Evolutionary conservation across 2,113 vertebrate genomes (phyloP), one percentile per base, ranked within the genome.

Genomic region (Lamprotornis superbus): DNA sequence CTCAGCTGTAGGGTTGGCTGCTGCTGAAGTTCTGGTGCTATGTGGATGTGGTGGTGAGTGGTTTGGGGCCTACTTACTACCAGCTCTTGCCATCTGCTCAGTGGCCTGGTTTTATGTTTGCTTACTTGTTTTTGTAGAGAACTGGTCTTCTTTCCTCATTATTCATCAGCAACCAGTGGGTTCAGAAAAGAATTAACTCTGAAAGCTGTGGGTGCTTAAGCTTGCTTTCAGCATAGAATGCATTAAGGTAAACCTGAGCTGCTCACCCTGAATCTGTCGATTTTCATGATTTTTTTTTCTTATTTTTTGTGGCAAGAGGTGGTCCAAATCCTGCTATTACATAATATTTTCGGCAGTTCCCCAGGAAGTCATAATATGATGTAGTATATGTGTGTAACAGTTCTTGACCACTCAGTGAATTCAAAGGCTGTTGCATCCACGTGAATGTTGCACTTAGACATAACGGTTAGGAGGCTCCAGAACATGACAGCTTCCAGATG

Each of bases 401-500:
- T 89, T 94, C 67, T 86, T 92, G 95, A 95, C 82, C 47, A 10
- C 74, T 88, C 76, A 83, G 89, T 50, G 87, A 23, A 67, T 92
- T 79, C 75, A 89, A 87, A 93, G 89, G 79, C 76, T 86, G 40
- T 78, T 80, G 55, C 59, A 76, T 92, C 83, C 59, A 79, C 69
- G n/a, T 90, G 94, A 87, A 90, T 96, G 67, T 97, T 97, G 97
- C 94, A 90, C 80, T 96, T 94, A 65, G 37, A 81, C 19, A 18
- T 84, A 76, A 76, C 96, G 60, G 85, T 98, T 98, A 96, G 96
- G 96, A 98, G 97, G 97, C 98, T 97, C 96, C 96, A 95, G 98
- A 97, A 97, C 96, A 97, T 98, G 99, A 99, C 98, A 98, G 98
- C 97, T 99, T 99, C 98, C 99, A 99, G 99, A 99, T 99, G 98